phyloP scores from a whole-genome alignment of 2,113 vertebrate species.

The Jaculus jaculus region DNA sequence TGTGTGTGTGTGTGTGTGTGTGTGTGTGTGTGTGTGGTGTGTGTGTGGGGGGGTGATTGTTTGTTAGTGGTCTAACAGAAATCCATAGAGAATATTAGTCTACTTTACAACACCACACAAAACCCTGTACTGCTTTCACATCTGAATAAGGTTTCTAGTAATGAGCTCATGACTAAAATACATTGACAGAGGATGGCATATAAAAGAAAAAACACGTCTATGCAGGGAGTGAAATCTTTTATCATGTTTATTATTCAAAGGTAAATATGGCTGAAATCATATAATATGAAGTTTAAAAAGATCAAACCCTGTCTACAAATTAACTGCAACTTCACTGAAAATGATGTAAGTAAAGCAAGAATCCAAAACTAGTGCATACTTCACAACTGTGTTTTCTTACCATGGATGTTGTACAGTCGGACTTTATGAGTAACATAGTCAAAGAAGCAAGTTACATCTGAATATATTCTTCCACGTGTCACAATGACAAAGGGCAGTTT shows the following conservation, averaged over 20 bases:
- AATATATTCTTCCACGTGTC: conserved; percentile 90
- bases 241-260: conserved; percentile 17
- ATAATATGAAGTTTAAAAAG: not conserved
- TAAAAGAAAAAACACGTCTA: not conserved
- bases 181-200: not conserved
- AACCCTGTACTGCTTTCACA: not conserved
- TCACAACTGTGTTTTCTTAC: conserved; percentile 81
- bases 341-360: conserved; percentile 25
- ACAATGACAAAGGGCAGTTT: conserved; percentile 88
- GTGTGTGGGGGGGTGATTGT: no score
- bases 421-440: conserved; percentile 89
- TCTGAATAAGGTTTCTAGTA: conserved; percentile 1
- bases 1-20: no score
- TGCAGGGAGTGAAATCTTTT: not conserved
- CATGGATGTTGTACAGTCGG: conserved; percentile 89
- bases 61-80: not conserved
- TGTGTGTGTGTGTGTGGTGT: no score
- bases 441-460: conserved; percentile 91
- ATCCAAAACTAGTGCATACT: not conserved
- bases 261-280: not conserved
- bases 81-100: not conserved
- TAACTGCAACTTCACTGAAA: not conserved
- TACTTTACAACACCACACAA: conserved; percentile 15
- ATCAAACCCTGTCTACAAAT: not conserved
- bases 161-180: not conserved